Base-by-base conservation (phyloP, 2,888 invertebrate genomes). In the Heteromurus nitidus region DNA sequence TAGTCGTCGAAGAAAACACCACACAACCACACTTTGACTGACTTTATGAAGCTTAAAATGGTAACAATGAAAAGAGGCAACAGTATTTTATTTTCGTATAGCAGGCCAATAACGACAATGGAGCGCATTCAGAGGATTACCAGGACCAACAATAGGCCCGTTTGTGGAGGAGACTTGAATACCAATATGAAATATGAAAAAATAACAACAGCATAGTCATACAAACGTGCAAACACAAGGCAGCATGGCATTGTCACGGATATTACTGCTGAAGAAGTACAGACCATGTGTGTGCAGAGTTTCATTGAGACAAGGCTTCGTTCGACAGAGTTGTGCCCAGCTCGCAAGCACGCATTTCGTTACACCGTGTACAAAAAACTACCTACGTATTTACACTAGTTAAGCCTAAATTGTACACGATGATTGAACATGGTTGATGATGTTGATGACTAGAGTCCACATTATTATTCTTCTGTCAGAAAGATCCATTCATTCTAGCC, bases 401-500 rank as follows among this genome's bases (percentile, higher is more conserved):
- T n/a, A n/a, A n/a, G 47, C n/a, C 16, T n/a, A 47, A 47, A 47
- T 47, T 47, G 47, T 47, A 47, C 47, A 47, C 47, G n/a, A 16
- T 5, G 47, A 47, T 47, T 47, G 11, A 36, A n/a, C 11, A 13
- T 11, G 3, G 47, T 47, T 47, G 47, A 47, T 47, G 47, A 47
- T 11, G 47, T 16, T n/a, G 47, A 47, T n/a, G 11, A 47, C 47
- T 11, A 47, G 3, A 47, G 24, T 22, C 55, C 55, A 22, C 36
- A 20, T 42, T 42, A 42, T 31, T 31, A 50, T 65, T 9, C 44
- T 42, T 42, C 65, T 30, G 67, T 53, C 58, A 67, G 22, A 50
- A 65, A 53, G 53, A 50, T 62, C 44, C 75, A 75, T 75, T 75
- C 75, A 75, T 65, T 55, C 30, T 58, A 22, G n/a, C 85, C 80